A percentile compares a stretch with the other conserved stretches of the same genome.
phyloP scores from a whole-genome alignment of 1,140 invertebrate genomes.

The Aplysia californica region DNA sequence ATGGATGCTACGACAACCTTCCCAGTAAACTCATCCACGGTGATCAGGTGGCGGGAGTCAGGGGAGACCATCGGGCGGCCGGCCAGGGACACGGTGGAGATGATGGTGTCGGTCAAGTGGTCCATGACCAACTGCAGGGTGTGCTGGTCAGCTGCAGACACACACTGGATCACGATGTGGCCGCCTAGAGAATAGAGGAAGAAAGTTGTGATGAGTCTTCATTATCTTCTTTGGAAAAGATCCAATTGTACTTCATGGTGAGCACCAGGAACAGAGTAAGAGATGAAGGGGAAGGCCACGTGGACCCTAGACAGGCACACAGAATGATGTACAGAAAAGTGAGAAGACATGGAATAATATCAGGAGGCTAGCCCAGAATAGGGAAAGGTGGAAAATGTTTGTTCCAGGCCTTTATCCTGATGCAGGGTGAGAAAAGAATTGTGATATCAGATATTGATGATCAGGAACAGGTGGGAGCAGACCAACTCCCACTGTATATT shows the following conservation, averaged over 20 bases:
- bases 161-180: conserved; percentile 80
- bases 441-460: too few species aligned
- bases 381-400: too few species aligned
- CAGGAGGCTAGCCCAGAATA: too few species aligned
- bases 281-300: too few species aligned
- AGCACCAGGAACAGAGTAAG: too few species aligned
- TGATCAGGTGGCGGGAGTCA: conserved; percentile 79
- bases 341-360: too few species aligned
- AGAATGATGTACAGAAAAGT: too few species aligned
- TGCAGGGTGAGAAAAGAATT: too few species aligned
- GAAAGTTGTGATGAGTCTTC: neutral
- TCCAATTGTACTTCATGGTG: neutral
- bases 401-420: too few species aligned
- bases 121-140: conserved; percentile 77
- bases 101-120: conserved; percentile 81
- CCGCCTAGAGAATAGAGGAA: conserved; percentile 73
- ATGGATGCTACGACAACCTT: conserved; percentile 81
- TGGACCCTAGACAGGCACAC: too few species aligned
- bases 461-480: too few species aligned
- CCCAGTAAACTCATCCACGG: conserved; percentile 76
- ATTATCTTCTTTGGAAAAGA: neutral
- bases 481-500: too few species aligned
- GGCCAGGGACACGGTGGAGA: conserved; percentile 75
- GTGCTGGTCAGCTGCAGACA: conserved; percentile 29
- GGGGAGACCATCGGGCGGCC: conserved; percentile 80